phyloP scores from a whole-genome alignment of 1,140 invertebrate species.

The Drosophila parvula region DNA sequence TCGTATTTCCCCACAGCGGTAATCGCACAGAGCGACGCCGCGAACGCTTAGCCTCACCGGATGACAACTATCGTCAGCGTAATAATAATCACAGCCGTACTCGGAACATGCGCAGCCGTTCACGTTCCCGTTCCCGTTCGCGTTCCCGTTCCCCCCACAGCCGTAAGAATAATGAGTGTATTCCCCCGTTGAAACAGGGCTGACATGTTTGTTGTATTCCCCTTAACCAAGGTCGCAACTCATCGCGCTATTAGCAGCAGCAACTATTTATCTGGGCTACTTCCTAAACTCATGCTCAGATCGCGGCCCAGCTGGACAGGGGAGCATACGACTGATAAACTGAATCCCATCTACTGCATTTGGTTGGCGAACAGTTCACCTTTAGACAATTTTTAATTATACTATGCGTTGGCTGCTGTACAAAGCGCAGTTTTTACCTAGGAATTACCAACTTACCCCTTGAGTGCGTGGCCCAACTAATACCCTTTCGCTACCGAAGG shows the following conservation, averaged over 20 bases:
- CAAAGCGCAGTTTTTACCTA: constrained; percentile 13
- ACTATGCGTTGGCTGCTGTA: constrained; percentile 21
- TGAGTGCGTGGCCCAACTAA: background rate
- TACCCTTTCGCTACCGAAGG: background rate
- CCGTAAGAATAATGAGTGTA: constrained; percentile 26
- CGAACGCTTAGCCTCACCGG: constrained; percentile 19
- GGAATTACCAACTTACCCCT: constrained; percentile 12
- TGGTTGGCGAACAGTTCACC: constrained; percentile 13
- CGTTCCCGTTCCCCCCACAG: constrained; percentile 31
- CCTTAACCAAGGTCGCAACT: constrained; percentile 16
- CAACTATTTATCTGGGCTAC: background rate
- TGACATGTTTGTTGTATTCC: background rate
- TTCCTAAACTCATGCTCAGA: constrained; percentile 23
- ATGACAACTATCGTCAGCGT: constrained; percentile 8
- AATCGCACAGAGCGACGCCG: constrained; percentile 27
- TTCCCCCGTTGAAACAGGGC: background rate
- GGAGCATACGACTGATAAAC: constrained; percentile 39
- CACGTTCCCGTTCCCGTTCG: constrained; percentile 47
- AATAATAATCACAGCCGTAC: constrained; percentile 15
- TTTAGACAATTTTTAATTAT: constrained; percentile 14
- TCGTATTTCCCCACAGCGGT: background rate
- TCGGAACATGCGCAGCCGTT: constrained; percentile 47
- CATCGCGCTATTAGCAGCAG: constrained; percentile 51
- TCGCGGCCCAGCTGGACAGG: constrained; percentile 13
- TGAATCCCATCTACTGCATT: constrained; percentile 32